Evolutionary conservation across 2,797 vertebrate species (phyloP).

Genomic region (Apodemus agrarius): DNA sequence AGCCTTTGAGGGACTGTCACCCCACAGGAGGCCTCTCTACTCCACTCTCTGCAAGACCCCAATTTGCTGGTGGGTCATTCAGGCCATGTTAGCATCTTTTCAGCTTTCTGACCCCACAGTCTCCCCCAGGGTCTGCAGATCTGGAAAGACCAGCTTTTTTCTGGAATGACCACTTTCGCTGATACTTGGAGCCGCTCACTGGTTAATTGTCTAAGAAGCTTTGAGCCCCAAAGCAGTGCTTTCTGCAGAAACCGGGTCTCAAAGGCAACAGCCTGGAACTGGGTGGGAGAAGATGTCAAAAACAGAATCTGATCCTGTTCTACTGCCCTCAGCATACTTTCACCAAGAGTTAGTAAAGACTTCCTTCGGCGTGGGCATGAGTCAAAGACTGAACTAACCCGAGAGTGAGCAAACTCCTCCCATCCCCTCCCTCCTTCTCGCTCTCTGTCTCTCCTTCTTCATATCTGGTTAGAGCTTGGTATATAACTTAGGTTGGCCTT

Average conservation of each 20-base stretch:
- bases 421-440: too few species aligned
- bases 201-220: not conserved
- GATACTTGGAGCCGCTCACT: not conserved
- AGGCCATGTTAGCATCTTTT: not conserved
- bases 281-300: not conserved
- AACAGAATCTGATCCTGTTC: not conserved
- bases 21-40: not conserved
- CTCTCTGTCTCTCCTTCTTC: not conserved
- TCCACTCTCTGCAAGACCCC: not conserved
- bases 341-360: not conserved
- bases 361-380: slow-evolving; percentile 14
- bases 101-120: not conserved
- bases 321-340: not conserved
- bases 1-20: not conserved
- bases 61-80: not conserved
- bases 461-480: not conserved
- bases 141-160: not conserved
- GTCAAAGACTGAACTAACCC: slow-evolving; percentile 24
- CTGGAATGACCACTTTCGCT: not conserved
- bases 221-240: not conserved
- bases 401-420: not conserved
- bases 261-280: not conserved
- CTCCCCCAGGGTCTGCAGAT: not conserved
- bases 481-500: not conserved
- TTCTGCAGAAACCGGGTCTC: not conserved